A percentile compares a stretch with the other conserved stretches of the same genome.
Evolutionary conservation across 1,140 invertebrate species (phyloP).

Genomic region (Cydia pomonella): DNA sequence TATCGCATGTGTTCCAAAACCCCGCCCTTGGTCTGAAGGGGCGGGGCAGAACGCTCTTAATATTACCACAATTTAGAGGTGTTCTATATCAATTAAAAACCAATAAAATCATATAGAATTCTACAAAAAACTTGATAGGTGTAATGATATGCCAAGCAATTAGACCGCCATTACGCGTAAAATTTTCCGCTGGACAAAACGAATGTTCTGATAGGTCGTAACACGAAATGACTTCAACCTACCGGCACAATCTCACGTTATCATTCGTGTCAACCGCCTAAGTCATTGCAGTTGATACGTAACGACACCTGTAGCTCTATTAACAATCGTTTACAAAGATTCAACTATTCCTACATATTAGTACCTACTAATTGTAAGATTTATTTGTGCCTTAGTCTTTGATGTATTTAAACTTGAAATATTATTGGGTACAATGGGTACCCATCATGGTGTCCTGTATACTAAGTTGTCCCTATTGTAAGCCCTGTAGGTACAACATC

Average conservation of each 20-base stretch:
- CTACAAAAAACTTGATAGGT: conserved; percentile 1
- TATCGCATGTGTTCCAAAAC: background rate
- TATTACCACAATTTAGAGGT: conserved; percentile 17
- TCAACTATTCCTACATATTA: background rate
- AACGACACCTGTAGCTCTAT: background rate
- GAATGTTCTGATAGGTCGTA: background rate
- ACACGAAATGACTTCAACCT: background rate
- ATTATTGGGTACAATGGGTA: too few relatives aligned
- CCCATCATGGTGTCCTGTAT: too few relatives aligned
- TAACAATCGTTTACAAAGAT: background rate
- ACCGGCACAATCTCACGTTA: background rate
- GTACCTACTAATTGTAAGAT: too few relatives aligned
- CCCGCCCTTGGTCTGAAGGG: conserved; percentile 14
- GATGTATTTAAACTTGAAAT: too few relatives aligned
- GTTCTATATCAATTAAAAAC: conserved; percentile 12
- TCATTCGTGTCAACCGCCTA: background rate
- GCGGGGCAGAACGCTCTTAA: conserved; percentile 9
- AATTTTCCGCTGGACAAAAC: background rate
- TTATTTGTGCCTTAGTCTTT: too few relatives aligned
- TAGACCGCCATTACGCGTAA: conserved; percentile 20
- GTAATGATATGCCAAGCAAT: conserved; percentile 14
- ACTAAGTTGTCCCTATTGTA: too few relatives aligned
- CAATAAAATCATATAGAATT: background rate
- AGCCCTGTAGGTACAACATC: too few relatives aligned
- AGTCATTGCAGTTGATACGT: background rate